Evolutionary conservation across 2,113 vertebrate species (phyloP).

Genomic region (Tychaedon coryphoeus): DNA sequence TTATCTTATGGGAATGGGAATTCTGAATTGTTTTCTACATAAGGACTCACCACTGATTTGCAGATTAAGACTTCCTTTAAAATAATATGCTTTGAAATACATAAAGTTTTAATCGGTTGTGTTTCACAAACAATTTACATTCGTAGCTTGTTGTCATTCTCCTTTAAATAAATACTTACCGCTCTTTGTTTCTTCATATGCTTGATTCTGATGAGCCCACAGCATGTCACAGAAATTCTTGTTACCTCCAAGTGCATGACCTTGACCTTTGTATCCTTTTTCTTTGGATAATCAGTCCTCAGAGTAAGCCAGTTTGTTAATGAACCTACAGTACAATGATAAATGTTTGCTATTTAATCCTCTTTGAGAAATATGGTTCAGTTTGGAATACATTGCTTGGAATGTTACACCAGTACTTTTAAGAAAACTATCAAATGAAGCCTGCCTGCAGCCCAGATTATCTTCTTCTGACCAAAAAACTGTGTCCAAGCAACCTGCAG

Average conservation of each 20-base stretch:
- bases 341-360: neutral
- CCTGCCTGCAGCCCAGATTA: neutral
- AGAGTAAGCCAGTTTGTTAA: neutral
- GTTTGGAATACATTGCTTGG: neutral
- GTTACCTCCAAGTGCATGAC: neutral
- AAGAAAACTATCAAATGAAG: neutral
- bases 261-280: neutral
- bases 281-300: neutral
- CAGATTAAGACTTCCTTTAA: neutral
- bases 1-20: neutral
- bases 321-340: neutral
- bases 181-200: neutral
- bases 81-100: neutral
- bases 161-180: neutral
- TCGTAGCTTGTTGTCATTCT: neutral
- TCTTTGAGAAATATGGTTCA: neutral
- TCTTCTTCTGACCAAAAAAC: neutral
- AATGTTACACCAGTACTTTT: neutral
- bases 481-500: neutral
- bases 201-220: neutral
- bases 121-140: neutral
- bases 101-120: neutral
- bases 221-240: neutral
- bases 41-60: neutral
- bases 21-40: neutral